These are phyloP conservation scores for Steatornis caripensis DNA, from an alignment of 2,113 vertebrate species.

Conservation along the genomic window DNA sequence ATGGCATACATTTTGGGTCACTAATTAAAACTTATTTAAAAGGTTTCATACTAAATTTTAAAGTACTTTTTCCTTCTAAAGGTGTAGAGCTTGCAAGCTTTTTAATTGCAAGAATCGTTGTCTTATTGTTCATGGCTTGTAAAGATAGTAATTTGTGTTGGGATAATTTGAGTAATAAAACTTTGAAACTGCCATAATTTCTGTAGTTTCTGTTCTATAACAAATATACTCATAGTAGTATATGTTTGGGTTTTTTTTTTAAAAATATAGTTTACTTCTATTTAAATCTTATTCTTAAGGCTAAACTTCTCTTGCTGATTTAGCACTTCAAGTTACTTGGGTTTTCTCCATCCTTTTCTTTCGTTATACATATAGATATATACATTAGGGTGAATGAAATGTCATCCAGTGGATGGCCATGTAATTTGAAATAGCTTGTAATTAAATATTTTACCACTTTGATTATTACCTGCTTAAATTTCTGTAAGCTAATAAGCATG, in stretches of 20 bases:
- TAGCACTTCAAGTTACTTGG: background rate
- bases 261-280: background rate
- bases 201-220: background rate
- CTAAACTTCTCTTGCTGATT: background rate
- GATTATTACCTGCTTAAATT: constrained; percentile 20
- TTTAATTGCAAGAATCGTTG: background rate
- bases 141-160: background rate
- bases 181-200: background rate
- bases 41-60: background rate
- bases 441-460: constrained; percentile 9
- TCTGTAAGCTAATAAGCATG: background rate
- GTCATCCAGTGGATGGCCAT: background rate
- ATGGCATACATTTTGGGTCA: constrained; percentile 1
- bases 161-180: background rate
- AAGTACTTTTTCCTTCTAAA: background rate
- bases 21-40: constrained; percentile 46
- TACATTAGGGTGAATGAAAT: background rate
- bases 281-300: background rate
- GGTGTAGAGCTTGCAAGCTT: background rate
- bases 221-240: background rate
- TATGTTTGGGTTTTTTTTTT: background rate
- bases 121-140: background rate
- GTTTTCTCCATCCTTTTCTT: background rate
- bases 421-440: background rate
- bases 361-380: background rate